phyloP scores from a whole-genome alignment of 2,888 invertebrate genomes.

The Cryptus armator region DNA sequence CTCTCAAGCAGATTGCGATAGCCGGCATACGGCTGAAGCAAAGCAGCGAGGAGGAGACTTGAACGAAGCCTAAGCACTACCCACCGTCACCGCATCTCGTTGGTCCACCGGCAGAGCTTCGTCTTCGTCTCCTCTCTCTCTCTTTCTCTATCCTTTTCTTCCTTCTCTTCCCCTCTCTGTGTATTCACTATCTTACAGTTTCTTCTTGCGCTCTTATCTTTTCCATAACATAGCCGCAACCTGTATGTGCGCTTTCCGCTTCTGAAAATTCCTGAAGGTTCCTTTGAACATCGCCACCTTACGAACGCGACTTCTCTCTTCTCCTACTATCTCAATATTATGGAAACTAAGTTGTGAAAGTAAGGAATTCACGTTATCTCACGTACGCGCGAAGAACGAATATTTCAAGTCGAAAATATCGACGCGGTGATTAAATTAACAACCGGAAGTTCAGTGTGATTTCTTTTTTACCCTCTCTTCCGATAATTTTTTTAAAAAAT shows the following conservation, averaged over 20 bases:
- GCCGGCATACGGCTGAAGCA: slow-evolving; percentile 24
- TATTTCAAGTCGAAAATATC: not conserved
- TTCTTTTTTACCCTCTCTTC: no score
- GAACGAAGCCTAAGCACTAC: slow-evolving; percentile 25
- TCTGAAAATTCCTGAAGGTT: not conserved
- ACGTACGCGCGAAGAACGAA: not conserved
- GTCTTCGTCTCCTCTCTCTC: not conserved
- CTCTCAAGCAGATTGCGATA: slow-evolving; percentile 52
- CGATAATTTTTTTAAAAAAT: no score
- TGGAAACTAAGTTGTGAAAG: not conserved
- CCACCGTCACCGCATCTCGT: slow-evolving; percentile 37
- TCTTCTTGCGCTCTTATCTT: slow-evolving; percentile 9
- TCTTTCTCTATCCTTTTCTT: not conserved
- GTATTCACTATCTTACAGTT: slow-evolving; percentile 23
- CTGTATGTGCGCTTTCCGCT: slow-evolving; percentile 8
- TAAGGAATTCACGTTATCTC: not conserved
- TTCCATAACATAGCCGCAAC: slow-evolving; percentile 17
- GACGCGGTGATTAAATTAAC: not conserved
- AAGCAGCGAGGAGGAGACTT: slow-evolving; percentile 1
- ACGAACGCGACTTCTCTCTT: not conserved
- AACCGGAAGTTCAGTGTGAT: not conserved
- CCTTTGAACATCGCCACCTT: slow-evolving; percentile 28
- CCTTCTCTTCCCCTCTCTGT: not conserved
- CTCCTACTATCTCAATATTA: not conserved
- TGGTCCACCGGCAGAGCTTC: slow-evolving; percentile 2